These are phyloP conservation scores for Calyptommatus sinebrachiatus DNA, from an alignment of 2,113 vertebrate species.

Conservation along the genomic window DNA sequence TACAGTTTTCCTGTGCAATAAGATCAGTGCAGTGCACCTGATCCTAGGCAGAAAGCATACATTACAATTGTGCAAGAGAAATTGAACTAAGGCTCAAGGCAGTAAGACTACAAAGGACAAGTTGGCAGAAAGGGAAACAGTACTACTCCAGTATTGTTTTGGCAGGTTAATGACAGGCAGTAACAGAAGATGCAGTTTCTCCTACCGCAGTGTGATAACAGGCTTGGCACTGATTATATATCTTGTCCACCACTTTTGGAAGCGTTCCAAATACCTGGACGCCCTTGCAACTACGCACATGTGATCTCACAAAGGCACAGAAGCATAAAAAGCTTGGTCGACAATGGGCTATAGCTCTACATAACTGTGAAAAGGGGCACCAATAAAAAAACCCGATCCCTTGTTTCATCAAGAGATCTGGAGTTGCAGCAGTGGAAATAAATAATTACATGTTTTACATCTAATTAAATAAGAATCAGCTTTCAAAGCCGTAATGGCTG, in stretches of 20 bases:
- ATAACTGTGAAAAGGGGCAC: background rate
- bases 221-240: background rate
- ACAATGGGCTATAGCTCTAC: background rate
- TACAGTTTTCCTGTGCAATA: background rate
- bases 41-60: background rate
- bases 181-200: background rate
- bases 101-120: background rate
- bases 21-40: background rate
- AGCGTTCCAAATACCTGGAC: background rate
- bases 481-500: background rate
- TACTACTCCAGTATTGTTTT: background rate
- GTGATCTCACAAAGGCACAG: conserved; percentile 4
- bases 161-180: background rate
- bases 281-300: background rate
- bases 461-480: no score
- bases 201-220: background rate
- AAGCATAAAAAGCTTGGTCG: background rate
- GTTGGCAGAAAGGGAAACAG: background rate
- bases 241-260: background rate
- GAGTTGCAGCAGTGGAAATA: background rate
- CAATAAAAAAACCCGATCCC: background rate
- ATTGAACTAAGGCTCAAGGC: background rate
- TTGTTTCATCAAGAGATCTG: background rate
- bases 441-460: background rate
- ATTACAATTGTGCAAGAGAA: background rate